Conservation (phyloP, 1,140 invertebrate genomes). For the Apis dorsata region DNA sequence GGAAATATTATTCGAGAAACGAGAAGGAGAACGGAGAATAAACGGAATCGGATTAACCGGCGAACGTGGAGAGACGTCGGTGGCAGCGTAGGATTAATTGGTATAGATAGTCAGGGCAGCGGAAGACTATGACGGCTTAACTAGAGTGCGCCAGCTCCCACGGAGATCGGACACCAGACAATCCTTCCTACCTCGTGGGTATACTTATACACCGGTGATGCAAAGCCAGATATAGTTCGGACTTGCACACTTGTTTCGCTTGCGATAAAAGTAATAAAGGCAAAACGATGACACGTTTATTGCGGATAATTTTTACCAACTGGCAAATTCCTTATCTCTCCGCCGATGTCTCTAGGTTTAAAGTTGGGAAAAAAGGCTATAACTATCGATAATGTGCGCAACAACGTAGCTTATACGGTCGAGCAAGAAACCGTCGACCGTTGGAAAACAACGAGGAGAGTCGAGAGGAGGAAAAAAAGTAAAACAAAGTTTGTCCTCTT, state of each 20-base stretch:
- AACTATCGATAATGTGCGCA: too few relatives aligned
- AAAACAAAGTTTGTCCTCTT: conserved; percentile 30
- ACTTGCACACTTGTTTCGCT: not conserved
- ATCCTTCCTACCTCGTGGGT: conserved; percentile 45
- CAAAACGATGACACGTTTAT: conserved; percentile 26
- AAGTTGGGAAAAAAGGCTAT: not conserved
- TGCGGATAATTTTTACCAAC: conserved; percentile 13
- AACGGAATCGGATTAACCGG: conserved; percentile 43
- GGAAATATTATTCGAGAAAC: not conserved
- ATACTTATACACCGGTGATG: conserved; percentile 43
- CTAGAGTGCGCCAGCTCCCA: conserved; percentile 65
- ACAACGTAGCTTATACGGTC: too few relatives aligned
- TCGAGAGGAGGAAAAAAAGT: not conserved
- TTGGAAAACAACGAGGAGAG: not conserved
- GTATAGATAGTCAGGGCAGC: conserved; percentile 51
- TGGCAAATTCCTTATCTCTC: not conserved
- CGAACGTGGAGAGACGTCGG: conserved; percentile 28
- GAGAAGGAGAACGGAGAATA: not conserved
- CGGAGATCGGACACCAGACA: conserved; percentile 66
- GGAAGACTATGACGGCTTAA: conserved; percentile 63
- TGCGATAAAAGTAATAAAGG: conserved; percentile 38
- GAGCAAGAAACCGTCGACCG: not conserved
- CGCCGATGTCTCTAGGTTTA: not conserved
- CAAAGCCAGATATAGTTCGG: conserved; percentile 35
- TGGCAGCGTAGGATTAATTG: conserved; percentile 50